Base-by-base conservation (phyloP, 1,140 invertebrate genomes). In the Berghia stephanieae region DNA sequence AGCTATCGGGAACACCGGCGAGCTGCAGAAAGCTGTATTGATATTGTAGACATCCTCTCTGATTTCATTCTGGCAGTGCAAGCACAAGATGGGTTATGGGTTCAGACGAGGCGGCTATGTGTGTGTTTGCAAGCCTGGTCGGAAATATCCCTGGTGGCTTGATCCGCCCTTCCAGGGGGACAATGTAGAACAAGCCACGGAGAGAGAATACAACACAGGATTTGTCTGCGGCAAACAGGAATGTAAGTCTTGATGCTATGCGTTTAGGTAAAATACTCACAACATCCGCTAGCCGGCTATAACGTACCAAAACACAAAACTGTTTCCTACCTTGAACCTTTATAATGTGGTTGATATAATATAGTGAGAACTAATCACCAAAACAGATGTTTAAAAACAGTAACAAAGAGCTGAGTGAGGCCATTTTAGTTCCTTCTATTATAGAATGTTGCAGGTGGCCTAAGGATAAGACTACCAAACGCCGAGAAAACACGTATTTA, bases 101-200 rank as follows among this genome's bases (percentile, higher is more conserved):
- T 97, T 97, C 84, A 91, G 96, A 80, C 92, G 97, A 85, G 97
- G 97, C 66, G 96, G 96, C 31, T 99, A 99, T 89, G 96, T 98
- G 85, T 99, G 89, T 81, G 73, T 83, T 80, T 98, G 97, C 90
- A 92, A 93, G 83, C 95, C 96, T 3, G 95, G 96, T 3, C 95
- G 91, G 85, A 91, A 96, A 70, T 91, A 98, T 76, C 97, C 97
- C 0, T 93, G 93, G 76, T 92, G 94, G 8, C 94, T 96, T 6
- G 90, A 96, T 5, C 80, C 77, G 73, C 96, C 97, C 0, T 99
- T 93, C 90, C 91, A 96, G 0, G 97, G 97, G 1, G 96, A 98
- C 91, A 93, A 97, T 63, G 91, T 99, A 13, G 97, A 99, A 90
- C 91, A 96, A 81, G 95, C 96, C 0, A 96, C 96, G 0, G 92